phyloP scores from a whole-genome alignment of 2,888 invertebrate genomes.

The Eristalinus sepulchralis region DNA sequence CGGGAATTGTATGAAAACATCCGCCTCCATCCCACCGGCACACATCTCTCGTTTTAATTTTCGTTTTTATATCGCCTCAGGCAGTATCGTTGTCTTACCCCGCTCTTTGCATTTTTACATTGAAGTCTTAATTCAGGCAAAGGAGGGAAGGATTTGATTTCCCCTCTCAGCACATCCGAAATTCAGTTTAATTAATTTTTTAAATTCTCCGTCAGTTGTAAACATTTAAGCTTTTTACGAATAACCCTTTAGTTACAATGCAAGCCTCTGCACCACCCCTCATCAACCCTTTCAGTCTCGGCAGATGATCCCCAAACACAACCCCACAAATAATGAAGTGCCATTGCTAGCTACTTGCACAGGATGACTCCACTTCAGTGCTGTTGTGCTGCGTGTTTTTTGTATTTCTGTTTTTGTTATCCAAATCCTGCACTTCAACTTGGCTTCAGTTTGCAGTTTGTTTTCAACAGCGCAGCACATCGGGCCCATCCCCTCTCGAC shows the following conservation, averaged over 20 bases:
- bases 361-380: background rate
- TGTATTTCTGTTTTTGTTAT: background rate
- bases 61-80: too few relatives aligned
- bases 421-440: conserved; percentile 37
- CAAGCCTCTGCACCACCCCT: background rate
- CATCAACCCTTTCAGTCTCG: background rate
- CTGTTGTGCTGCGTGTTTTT: background rate
- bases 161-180: background rate
- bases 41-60: too few relatives aligned
- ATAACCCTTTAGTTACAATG: background rate
- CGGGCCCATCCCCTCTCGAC: background rate
- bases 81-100: too few relatives aligned
- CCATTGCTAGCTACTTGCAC: conserved; percentile 19
- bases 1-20: too few relatives aligned
- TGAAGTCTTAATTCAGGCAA: background rate
- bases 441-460: conserved; percentile 6
- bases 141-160: background rate
- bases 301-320: conserved; percentile 9
- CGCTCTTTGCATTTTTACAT: background rate
- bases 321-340: conserved; percentile 28
- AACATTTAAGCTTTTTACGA: conserved; percentile 9
- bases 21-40: too few relatives aligned
- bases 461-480: background rate
- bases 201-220: conserved; percentile 1
- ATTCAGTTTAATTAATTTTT: background rate